Conservation (phyloP, 2,888 invertebrate species). For the Erannis defoliaria region DNA sequence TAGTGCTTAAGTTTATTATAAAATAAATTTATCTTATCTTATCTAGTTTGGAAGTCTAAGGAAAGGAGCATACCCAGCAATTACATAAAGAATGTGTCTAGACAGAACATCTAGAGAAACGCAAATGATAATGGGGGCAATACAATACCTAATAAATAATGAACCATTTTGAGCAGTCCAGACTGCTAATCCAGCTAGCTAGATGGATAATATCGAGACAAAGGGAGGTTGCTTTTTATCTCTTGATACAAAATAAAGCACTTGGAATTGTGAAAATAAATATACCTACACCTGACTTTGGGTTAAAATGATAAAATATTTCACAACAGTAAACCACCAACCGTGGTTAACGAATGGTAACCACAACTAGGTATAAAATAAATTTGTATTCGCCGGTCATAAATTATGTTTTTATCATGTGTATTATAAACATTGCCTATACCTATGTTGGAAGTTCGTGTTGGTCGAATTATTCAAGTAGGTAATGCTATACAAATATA, state of each 20-base stretch:
- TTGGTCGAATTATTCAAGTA: too few species aligned
- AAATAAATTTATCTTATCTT: too few species aligned
- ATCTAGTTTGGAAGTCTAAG: conserved; percentile 48
- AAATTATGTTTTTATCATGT: conserved; percentile 3
- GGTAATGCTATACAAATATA: too few species aligned
- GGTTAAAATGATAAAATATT: conserved; percentile 17
- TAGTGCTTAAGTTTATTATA: too few species aligned
- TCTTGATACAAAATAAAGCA: background rate
- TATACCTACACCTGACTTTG: background rate
- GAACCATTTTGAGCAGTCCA: background rate
- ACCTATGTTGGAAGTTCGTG: background rate
- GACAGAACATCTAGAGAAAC: background rate
- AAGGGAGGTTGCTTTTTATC: background rate
- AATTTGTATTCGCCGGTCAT: conserved; percentile 14
- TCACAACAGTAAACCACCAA: conserved; percentile 21
- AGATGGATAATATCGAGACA: background rate
- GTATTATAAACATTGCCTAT: background rate
- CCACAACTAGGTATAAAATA: conserved; percentile 25
- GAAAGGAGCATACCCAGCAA: background rate
- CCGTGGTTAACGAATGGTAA: conserved; percentile 25
- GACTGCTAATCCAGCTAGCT: background rate
- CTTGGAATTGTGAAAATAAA: background rate
- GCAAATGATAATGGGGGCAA: too few species aligned
- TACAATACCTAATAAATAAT: background rate
- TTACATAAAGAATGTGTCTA: background rate